These are phyloP conservation scores for Drosophila persimilis DNA, from an alignment of 1,140 invertebrate species.

Conservation along the genomic window DNA sequence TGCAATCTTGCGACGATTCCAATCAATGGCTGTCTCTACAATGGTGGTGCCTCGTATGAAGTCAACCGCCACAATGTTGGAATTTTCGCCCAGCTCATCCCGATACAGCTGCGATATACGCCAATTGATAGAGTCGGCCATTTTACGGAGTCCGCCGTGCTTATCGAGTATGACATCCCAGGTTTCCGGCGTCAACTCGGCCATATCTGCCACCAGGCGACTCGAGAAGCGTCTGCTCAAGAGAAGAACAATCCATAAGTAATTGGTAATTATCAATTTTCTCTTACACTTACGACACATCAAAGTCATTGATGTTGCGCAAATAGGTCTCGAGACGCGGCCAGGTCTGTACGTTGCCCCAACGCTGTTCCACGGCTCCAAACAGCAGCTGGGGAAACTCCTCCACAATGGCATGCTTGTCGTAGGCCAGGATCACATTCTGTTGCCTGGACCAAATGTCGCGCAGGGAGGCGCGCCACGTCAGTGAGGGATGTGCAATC, in stretches of 20 bases:
- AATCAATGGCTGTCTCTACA: constrained; percentile 85
- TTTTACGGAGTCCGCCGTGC: constrained; percentile 84
- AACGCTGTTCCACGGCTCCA: constrained; percentile 84
- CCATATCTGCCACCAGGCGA: constrained; percentile 86
- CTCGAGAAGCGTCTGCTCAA: constrained; percentile 68
- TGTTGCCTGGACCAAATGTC: constrained; percentile 84
- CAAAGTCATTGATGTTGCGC: constrained; percentile 64
- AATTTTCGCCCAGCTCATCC: constrained; percentile 84
- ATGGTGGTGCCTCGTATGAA: constrained; percentile 86
- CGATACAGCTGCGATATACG: constrained; percentile 85
- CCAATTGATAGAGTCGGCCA: constrained; percentile 85
- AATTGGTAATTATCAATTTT: not conserved
- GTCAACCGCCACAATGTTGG: constrained; percentile 87
- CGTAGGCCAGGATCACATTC: constrained; percentile 86
- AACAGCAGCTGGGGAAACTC: constrained; percentile 71
- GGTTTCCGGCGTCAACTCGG: constrained; percentile 86
- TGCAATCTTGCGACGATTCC: constrained; percentile 81
- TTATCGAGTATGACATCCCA: constrained; percentile 84
- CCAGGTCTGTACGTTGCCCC: constrained; percentile 85
- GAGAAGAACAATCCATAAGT: not conserved
- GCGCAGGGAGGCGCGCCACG: constrained; percentile 83
- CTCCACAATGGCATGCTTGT: constrained; percentile 80
- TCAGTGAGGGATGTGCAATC: constrained; percentile 82
- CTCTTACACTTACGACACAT: constrained; percentile 62
- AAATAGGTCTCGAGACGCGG: constrained; percentile 83